Percentiles rank a stretch among this genome's conserved stretches.
Evolutionary conservation across 2,113 vertebrate species (phyloP).

Genomic region (Myrmophylax atrothorax): DNA sequence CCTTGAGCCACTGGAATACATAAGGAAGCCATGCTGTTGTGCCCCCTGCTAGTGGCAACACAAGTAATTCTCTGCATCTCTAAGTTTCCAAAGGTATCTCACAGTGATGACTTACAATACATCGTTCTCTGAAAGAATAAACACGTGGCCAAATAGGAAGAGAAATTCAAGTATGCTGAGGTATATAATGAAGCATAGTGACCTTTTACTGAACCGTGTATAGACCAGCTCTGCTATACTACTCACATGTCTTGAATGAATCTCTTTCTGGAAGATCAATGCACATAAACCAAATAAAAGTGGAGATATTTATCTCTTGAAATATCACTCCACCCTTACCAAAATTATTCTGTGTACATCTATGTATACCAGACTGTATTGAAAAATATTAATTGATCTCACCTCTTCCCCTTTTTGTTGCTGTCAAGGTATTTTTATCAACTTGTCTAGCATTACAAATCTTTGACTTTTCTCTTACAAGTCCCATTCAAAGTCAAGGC

Average conservation of each 20-base stretch:
- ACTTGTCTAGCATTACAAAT: not conserved
- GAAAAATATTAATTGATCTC: not conserved
- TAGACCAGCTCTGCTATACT: constrained; percentile 5
- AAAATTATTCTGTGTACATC: constrained; percentile 11
- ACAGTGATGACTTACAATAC: not conserved
- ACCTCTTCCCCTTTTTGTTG: not conserved
- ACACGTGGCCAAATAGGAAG: not conserved
- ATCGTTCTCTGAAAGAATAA: not conserved
- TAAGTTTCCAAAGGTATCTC: not conserved
- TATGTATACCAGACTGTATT: not conserved
- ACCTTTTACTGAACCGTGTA: constrained; percentile 20
- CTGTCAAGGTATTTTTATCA: constrained; percentile 13
- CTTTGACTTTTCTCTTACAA: not conserved
- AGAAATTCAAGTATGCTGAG: not conserved
- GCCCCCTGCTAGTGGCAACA: not conserved
- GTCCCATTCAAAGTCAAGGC: not conserved
- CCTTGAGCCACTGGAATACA: not conserved
- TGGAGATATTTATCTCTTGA: not conserved
- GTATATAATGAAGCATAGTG: not conserved
- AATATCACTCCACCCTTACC: not conserved
- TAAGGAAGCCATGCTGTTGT: not conserved
- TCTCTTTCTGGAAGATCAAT: not conserved
- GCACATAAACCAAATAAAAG: constrained; percentile 10
- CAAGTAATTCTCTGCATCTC: not conserved
- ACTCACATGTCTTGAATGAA: not conserved